These are phyloP conservation scores for Calephelis nemesis DNA, from an alignment of 1,140 invertebrate genomes.

Conservation along the genomic window DNA sequence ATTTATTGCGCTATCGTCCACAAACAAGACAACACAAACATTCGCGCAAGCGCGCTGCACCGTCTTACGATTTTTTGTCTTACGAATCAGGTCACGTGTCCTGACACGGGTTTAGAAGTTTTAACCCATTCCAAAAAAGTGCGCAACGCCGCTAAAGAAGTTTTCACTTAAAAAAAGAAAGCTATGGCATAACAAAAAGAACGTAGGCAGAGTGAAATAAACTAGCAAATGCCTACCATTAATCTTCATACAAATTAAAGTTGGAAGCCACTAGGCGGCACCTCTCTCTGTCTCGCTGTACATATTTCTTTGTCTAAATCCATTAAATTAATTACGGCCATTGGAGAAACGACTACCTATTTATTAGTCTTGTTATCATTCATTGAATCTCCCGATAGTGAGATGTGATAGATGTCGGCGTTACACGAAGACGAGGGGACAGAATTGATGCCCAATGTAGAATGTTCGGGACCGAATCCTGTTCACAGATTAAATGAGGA, in stretches of 20 bases:
- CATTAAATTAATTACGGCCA: slow-evolving; percentile 75
- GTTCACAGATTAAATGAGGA: slow-evolving; percentile 46
- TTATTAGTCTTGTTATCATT: slow-evolving; percentile 77
- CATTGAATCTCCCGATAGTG: slow-evolving; percentile 72
- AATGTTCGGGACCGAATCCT: slow-evolving; percentile 68
- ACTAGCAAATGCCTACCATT: slow-evolving; percentile 6
- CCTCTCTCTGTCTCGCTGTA: slow-evolving; percentile 61
- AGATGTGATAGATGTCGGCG: slow-evolving; percentile 56
- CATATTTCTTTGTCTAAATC: slow-evolving; percentile 76
- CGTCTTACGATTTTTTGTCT: no score
- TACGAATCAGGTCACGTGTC: no score
- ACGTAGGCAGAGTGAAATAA: neutral
- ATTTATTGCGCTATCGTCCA: no score
- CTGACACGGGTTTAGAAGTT: no score
- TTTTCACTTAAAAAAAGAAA: no score
- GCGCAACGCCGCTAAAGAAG: no score
- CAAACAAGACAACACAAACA: no score
- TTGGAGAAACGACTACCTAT: slow-evolving; percentile 66
- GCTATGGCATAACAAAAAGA: no score
- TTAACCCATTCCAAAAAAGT: no score
- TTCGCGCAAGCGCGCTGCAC: no score
- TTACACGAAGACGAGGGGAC: slow-evolving; percentile 65
- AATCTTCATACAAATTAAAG: slow-evolving; percentile 18
- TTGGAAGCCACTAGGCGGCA: neutral
- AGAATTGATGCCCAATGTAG: slow-evolving; percentile 65